These are phyloP conservation scores for Benthosema pterotum DNA, from an alignment of 2,797 vertebrate species.

Conservation along the genomic window DNA sequence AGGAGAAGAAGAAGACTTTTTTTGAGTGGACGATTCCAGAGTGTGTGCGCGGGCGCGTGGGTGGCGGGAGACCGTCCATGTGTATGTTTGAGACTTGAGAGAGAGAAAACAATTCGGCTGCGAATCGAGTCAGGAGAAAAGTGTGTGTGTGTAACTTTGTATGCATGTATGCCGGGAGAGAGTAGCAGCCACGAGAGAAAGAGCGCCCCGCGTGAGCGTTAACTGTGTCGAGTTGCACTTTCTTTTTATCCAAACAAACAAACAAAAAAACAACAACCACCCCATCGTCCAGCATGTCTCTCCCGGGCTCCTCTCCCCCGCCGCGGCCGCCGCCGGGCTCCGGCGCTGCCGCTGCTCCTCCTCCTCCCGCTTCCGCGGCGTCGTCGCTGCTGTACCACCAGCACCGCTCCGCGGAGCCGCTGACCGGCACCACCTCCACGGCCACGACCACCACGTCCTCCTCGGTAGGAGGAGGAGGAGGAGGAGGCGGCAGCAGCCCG, in stretches of 20 bases:
- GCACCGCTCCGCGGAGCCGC: constrained; percentile 82
- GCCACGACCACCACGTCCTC: constrained; percentile 72
- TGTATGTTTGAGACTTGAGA: not conserved
- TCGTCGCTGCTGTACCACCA: constrained; percentile 82
- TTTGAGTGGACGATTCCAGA: no score
- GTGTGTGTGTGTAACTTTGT: constrained; percentile 28
- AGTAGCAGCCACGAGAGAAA: not conserved
- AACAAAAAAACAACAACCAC: constrained; percentile 30
- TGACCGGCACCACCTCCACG: constrained; percentile 67
- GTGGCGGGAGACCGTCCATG: not conserved
- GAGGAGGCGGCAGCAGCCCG: no score
- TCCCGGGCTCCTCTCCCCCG: constrained; percentile 86
- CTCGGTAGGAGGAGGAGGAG: no score
- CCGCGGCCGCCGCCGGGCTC: constrained; percentile 80
- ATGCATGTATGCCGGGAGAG: constrained; percentile 3
- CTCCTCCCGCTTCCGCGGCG: no score
- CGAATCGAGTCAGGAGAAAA: constrained; percentile 9
- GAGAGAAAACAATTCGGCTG: no score
- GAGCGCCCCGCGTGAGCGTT: constrained; percentile 25
- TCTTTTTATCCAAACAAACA: constrained; percentile 19
- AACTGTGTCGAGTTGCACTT: no score
- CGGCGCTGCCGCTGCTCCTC: no score
- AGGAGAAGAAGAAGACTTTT: not conserved
- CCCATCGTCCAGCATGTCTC: constrained; percentile 85
- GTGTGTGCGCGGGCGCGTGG: constrained; percentile 15